A percentile compares a stretch with the other conserved stretches of the same genome.
Conservation (phyloP, 2,113 vertebrate genomes). For the Onychostruthus taczanowskii region DNA sequence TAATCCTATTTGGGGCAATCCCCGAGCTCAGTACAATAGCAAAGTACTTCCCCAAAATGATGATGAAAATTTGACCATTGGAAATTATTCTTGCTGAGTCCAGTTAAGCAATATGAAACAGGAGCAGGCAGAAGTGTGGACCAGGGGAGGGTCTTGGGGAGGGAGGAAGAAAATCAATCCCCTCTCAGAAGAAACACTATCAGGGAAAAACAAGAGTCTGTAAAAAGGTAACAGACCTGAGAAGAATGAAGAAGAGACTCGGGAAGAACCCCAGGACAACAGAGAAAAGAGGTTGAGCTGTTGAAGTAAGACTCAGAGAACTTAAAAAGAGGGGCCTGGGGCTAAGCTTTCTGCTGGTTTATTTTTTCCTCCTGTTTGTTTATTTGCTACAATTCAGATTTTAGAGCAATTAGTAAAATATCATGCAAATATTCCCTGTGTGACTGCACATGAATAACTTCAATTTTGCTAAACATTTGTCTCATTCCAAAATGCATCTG, state of each 20-base stretch:
- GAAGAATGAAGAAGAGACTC: not conserved
- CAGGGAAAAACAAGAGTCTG: not conserved
- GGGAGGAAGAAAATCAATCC: not conserved
- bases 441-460: slow-evolving; percentile 75
- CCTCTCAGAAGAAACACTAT: not conserved
- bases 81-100: not conserved
- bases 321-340: slow-evolving; percentile 35
- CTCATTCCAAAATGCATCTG: slow-evolving; percentile 73
- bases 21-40: not conserved
- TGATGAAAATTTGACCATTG: not conserved
- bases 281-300: not conserved
- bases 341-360: slow-evolving; percentile 61
- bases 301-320: slow-evolving; percentile 35
- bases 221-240: not conserved
- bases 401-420: slow-evolving; percentile 79
- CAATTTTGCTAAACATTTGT: slow-evolving; percentile 73
- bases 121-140: not conserved
- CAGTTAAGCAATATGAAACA: not conserved
- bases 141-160: not conserved
- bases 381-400: slow-evolving; percentile 71
- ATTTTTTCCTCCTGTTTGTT: slow-evolving; percentile 50
- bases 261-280: not conserved
- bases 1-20: not conserved
- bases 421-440: slow-evolving; percentile 80
- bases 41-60: not conserved